Evolutionary conservation across 2,888 invertebrate genomes (phyloP).

Genomic region (Bruchidius siliquastri): DNA sequence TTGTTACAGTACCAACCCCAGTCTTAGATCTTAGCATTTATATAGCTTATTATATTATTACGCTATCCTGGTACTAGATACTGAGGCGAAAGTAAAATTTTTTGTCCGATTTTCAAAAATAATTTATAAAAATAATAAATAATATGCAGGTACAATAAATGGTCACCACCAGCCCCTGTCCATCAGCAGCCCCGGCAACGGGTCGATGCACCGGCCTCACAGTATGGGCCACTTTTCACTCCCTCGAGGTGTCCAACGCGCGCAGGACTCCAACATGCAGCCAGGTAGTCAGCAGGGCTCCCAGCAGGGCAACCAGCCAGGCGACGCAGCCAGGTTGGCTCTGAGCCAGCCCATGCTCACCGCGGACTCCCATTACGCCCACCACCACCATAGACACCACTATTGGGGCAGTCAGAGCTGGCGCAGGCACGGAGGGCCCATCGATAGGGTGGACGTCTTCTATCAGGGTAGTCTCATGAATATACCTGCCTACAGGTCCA

Average conservation of each 20-base stretch:
- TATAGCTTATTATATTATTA: too few species aligned
- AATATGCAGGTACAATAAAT: constrained; percentile 7
- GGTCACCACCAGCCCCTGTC: constrained; percentile 3
- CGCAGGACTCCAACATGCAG: constrained; percentile 23
- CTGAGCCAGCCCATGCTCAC: constrained; percentile 66
- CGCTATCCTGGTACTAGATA: too few species aligned
- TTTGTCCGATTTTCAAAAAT: too few species aligned
- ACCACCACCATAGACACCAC: constrained; percentile 19
- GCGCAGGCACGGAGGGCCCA: constrained; percentile 55
- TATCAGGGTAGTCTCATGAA: constrained; percentile 72
- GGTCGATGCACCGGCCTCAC: constrained; percentile 52
- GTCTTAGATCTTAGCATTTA: too few species aligned
- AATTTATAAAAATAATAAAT: too few species aligned
- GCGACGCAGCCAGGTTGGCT: constrained; percentile 54
- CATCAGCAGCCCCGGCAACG: constrained; percentile 21
- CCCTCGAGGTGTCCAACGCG: constrained; percentile 23
- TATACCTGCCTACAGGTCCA: constrained; percentile 41
- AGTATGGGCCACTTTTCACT: constrained; percentile 54
- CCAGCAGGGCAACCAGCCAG: constrained; percentile 17
- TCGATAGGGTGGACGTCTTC: constrained; percentile 83
- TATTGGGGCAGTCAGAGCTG: constrained; percentile 53
- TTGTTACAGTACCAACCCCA: neutral
- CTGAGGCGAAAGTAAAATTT: too few species aligned
- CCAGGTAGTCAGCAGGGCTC: constrained; percentile 10
- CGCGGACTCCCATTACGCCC: constrained; percentile 25